phyloP scores from a whole-genome alignment of 2,888 invertebrate genomes.

The Apamea crenata region DNA sequence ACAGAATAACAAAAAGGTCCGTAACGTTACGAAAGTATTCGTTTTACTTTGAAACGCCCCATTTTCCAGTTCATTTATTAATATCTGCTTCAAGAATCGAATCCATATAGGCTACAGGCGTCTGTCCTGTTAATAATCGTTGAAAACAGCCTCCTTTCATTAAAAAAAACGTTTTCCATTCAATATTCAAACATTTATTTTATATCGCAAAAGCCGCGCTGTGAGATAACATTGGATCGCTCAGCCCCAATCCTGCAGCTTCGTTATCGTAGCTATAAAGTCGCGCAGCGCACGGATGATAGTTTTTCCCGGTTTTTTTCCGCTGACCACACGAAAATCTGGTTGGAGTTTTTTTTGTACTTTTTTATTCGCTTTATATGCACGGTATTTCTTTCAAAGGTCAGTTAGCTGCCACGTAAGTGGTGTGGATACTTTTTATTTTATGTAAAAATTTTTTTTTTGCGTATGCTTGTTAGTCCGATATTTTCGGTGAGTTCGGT shows the following conservation, averaged over 20 bases:
- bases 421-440: slow-evolving; percentile 41
- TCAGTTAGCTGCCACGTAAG: slow-evolving; percentile 55
- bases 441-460: slow-evolving; percentile 7
- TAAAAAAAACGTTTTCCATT: slow-evolving; percentile 25
- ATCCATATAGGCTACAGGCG: background rate
- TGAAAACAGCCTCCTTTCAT: slow-evolving; percentile 31
- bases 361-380: slow-evolving; percentile 54
- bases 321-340: slow-evolving; percentile 80
- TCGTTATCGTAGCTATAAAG: slow-evolving; percentile 83
- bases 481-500: background rate
- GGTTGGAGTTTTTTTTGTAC: slow-evolving; percentile 61
- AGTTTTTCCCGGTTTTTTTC: slow-evolving; percentile 77
- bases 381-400: slow-evolving; percentile 63
- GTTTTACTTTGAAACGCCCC: background rate
- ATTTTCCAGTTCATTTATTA: background rate
- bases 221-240: slow-evolving; percentile 69
- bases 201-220: slow-evolving; percentile 60
- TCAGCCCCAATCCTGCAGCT: slow-evolving; percentile 70
- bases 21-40: background rate
- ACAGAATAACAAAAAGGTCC: slow-evolving; percentile 4
- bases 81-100: background rate
- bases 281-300: slow-evolving; percentile 76
- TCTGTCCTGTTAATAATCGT: slow-evolving; percentile 5
- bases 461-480: background rate
- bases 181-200: slow-evolving; percentile 54